These are phyloP conservation scores for Nephrotoma appendiculata DNA, from an alignment of 2,888 invertebrate species.

Conservation along the genomic window DNA sequence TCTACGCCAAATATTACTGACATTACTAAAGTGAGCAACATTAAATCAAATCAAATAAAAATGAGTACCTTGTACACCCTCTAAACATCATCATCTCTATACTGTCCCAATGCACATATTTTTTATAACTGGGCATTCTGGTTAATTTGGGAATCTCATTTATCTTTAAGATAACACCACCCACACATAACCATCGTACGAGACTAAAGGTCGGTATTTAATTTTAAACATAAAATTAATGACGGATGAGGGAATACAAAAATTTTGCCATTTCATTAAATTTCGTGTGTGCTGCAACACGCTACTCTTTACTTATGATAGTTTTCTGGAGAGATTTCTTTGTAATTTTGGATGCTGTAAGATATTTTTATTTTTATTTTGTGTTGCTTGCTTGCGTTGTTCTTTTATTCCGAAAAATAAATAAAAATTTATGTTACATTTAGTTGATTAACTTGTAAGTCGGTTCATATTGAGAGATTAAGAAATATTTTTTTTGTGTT, in stretches of 20 bases:
- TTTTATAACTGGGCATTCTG: background rate
- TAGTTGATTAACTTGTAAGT: background rate
- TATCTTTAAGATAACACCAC: background rate
- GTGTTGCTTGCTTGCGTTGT: background rate
- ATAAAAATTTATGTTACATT: background rate
- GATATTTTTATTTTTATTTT: background rate
- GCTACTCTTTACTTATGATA: background rate
- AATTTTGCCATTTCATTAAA: background rate
- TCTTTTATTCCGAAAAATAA: background rate
- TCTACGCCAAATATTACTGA: too few relatives aligned
- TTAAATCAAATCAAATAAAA: too few relatives aligned
- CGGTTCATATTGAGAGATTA: background rate
- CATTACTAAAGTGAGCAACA: too few relatives aligned
- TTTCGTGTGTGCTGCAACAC: background rate
- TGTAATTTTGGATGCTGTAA: background rate
- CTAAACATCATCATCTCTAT: too few relatives aligned
- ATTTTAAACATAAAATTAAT: background rate
- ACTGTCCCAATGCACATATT: background rate
- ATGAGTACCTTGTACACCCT: too few relatives aligned
- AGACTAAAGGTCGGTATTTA: background rate
- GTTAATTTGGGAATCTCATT: background rate
- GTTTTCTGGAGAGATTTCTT: background rate
- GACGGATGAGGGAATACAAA: background rate
- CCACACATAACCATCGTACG: background rate
- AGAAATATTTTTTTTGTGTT: background rate